These are phyloP conservation scores for Andrena hattorfiana DNA, from an alignment of 2,888 invertebrate genomes.

Conservation along the genomic window DNA sequence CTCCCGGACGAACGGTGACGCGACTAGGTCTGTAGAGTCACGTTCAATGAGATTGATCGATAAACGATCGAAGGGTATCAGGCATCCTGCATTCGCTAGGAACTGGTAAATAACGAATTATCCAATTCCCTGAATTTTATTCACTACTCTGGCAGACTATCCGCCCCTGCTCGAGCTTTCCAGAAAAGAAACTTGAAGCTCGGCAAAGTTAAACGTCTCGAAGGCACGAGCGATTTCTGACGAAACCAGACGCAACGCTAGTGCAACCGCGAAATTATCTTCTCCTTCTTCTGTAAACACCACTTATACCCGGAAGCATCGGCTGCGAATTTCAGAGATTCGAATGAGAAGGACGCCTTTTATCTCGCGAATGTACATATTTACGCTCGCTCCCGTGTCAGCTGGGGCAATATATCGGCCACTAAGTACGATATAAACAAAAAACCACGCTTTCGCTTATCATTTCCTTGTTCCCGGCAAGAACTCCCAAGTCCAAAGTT, in stretches of 20 bases:
- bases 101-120: background rate
- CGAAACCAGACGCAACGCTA: background rate
- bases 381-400: background rate
- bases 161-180: background rate
- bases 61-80: too few species aligned
- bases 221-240: background rate
- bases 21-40: background rate
- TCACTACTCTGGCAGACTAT: background rate
- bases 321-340: background rate
- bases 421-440: too few species aligned
- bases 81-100: background rate
- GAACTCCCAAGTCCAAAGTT: background rate
- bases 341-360: background rate
- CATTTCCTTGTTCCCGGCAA: too few species aligned
- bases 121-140: background rate
- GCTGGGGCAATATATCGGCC: background rate
- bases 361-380: background rate
- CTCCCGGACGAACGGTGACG: background rate
- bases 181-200: background rate
- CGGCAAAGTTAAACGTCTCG: background rate
- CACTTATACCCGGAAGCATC: background rate
- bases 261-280: conserved; percentile 3
- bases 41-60: too few species aligned
- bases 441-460: too few species aligned
- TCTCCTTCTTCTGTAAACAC: background rate